A percentile compares a stretch with the other conserved stretches of the same genome.
Evolutionary conservation across 2,797 vertebrate species (phyloP).

Genomic region (Malurus leucopterus): DNA sequence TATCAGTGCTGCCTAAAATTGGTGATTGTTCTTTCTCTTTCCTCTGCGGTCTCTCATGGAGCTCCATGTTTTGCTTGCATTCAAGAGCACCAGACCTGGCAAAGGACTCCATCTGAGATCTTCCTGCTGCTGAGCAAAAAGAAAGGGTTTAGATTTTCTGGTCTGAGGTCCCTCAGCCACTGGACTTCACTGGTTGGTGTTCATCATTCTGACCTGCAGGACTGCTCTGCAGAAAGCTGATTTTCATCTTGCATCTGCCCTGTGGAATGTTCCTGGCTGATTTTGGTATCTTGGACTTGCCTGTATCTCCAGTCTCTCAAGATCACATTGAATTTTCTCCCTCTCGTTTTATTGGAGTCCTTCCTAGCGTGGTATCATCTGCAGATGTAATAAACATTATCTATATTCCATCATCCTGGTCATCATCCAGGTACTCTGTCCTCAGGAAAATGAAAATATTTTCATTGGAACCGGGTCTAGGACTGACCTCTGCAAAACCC

Average conservation of each 20-base stretch:
- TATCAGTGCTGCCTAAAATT: neutral
- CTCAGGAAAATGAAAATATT: conserved; percentile 33
- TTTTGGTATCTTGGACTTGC: neutral
- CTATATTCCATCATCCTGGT: conserved; percentile 31
- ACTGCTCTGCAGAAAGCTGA: neutral
- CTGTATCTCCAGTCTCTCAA: neutral
- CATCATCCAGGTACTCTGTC: conserved; percentile 12
- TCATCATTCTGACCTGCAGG: neutral
- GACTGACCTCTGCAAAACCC: conserved; percentile 21
- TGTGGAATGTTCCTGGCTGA: neutral
- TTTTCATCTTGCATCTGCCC: neutral
- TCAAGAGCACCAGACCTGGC: neutral
- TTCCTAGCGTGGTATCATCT: neutral
- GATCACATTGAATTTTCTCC: neutral
- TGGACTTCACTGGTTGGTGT: neutral
- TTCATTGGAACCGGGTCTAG: neutral
- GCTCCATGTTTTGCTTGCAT: neutral
- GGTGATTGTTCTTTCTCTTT: neutral
- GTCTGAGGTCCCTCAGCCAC: neutral
- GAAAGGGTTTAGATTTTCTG: neutral
- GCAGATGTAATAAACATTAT: conserved; percentile 43
- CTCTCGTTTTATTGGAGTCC: neutral
- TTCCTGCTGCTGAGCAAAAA: neutral
- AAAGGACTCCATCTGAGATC: neutral
- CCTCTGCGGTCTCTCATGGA: neutral